Conservation (phyloP, 37 sponge, comb jelly and placozoan genomes). For the Beroe forskalii region DNA sequence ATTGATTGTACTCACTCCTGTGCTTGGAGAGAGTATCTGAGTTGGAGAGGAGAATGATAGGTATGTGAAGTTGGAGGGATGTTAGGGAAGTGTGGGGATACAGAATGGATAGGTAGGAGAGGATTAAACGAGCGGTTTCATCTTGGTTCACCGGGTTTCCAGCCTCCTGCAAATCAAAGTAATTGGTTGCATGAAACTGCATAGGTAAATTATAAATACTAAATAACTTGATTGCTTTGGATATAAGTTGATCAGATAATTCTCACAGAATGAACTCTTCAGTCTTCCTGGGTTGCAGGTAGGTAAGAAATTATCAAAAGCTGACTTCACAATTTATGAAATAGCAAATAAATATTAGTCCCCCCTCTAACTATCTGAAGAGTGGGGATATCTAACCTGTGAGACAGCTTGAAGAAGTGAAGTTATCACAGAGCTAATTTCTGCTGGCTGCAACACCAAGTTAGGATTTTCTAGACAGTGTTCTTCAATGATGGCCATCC, state of each 20-base stretch:
- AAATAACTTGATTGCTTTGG: neutral
- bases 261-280: too few relatives aligned
- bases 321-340: too few relatives aligned
- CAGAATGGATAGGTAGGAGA: constrained; percentile 9
- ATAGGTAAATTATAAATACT: too few relatives aligned
- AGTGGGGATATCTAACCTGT: too few relatives aligned
- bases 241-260: neutral
- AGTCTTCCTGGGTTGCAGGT: too few relatives aligned
- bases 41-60: constrained; percentile 32
- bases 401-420: neutral
- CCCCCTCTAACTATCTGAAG: too few relatives aligned
- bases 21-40: constrained; percentile 48
- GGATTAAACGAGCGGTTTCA: neutral
- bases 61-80: constrained; percentile 7
- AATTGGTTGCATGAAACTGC: too few relatives aligned
- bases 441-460: constrained; percentile 43
- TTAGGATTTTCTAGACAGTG: constrained; percentile 57
- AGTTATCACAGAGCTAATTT: constrained; percentile 31
- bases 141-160: constrained; percentile 6
- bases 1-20: constrained; percentile 12
- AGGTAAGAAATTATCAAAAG: too few relatives aligned
- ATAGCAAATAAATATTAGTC: too few relatives aligned
- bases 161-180: neutral
- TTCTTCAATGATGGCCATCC: constrained; percentile 22
- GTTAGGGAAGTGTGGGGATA: constrained; percentile 38